Base-by-base conservation (phyloP, 35 echinoderm and acorn worm genomes). In the Hemicentrotus pulcherrimus region DNA sequence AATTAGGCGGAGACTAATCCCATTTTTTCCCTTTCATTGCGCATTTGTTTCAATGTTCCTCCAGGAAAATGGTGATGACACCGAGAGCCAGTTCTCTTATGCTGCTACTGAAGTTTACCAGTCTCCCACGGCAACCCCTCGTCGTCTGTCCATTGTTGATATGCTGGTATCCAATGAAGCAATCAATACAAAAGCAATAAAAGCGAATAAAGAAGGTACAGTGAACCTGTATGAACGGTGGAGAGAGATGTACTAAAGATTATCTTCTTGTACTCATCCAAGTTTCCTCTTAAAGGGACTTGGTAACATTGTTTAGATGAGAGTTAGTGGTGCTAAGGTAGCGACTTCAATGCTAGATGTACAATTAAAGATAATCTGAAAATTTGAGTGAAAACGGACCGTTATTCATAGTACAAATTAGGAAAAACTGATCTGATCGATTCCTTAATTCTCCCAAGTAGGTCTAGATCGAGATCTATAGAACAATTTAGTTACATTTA, bases 31-130 rank as follows among this genome's bases (percentile, higher is more conserved):
- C n/a, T n/a, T n/a, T n/a, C n/a, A 5, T 78, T 6, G 18, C 4
- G 4, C 19, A n/a, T 78, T 78, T 55, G 50, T 55, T 55, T 1
- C 35, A 41, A 41, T 41, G 35, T 59, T 30, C 31, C 31, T 96
- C 9, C 70, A 99, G 98, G 95, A 94, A 16, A 91, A 92, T 61
- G 97, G 97, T 19, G 97, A 96, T 41, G 96, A 95, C 14, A 95
- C 86, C 46, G 98, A 97, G 31, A 94, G 98, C 87, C 97, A 97
- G 86, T 95, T 94, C 95, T 99, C 98, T 22, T 61, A 96, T 96
- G 98, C 98, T 6, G 95, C 96, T 22, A 99, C 96, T 32, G 94
- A 97, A 46, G 86, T 97, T 32, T 99, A 99, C 85, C 35, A 78
- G 31, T 99, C 98, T 15, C 97, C 96, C 13, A 47, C 71, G 28